Evolutionary conservation across 2,797 vertebrate genomes (phyloP).

Genomic region (Tiaroga cobitis): DNA sequence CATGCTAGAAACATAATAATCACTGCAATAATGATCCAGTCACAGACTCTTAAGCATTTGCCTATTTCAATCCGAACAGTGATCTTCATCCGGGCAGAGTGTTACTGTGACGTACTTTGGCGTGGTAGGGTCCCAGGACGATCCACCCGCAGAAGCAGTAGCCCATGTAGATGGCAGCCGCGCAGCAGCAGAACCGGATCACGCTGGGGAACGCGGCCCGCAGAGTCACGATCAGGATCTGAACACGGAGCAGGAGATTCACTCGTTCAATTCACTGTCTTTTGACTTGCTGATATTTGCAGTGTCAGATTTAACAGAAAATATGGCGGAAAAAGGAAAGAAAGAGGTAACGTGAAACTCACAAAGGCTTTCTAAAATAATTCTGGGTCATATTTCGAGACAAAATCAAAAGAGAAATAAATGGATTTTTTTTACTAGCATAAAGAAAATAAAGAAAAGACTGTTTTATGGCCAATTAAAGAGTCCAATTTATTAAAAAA

Average conservation of each 20-base stretch:
- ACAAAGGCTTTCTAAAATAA: not conserved
- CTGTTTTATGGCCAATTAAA: too few species aligned
- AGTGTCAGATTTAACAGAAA: not conserved
- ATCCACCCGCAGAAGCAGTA: constrained; percentile 98
- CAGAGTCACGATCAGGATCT: constrained; percentile 93
- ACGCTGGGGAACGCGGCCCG: constrained; percentile 90
- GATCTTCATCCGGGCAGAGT: too few species aligned
- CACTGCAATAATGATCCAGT: too few species aligned
- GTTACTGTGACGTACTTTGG: constrained; percentile 69
- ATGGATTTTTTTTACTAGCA: too few species aligned
- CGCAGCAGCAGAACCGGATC: constrained; percentile 93
- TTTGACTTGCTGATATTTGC: not conserved
- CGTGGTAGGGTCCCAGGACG: constrained; percentile 90
- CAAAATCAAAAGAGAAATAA: not conserved
- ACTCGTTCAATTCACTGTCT: not conserved
- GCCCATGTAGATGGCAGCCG: constrained; percentile 91
- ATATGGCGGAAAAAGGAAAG: too few species aligned
- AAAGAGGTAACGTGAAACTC: not conserved
- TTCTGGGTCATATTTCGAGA: not conserved
- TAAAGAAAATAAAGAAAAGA: too few species aligned
- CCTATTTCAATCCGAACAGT: too few species aligned
- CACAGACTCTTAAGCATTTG: too few species aligned
- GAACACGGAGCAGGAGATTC: not conserved
- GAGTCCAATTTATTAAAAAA: not conserved
- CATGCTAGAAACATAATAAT: too few species aligned